Evolutionary conservation across 2,113 vertebrate species (phyloP), one percentile per base, ranked within the genome.

Genomic region (Muntiacus muntjak): DNA sequence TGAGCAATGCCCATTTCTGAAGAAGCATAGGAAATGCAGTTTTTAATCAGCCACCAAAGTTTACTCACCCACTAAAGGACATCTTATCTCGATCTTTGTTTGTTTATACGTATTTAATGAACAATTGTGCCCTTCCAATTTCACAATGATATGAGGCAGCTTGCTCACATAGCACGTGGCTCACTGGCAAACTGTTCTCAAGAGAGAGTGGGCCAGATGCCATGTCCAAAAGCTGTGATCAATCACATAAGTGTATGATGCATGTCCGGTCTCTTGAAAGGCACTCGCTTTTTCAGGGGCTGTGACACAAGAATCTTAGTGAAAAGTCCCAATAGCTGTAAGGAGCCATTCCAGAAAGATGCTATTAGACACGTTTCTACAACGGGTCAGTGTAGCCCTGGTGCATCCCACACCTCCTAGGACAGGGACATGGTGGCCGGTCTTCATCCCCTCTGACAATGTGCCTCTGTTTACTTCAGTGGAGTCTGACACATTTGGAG

Each of bases 61-160:
- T 45, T 57, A 74, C 60, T 47, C 1, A 0, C 79, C 40, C 57
- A 87, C 83, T 62, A 71, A 89, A 81, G 54, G 16, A n/a, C 33
- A 81, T 36, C 92, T 96, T 95, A 87, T 81, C 94, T 97, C 19
- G 6, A 94, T 95, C 64, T 95, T 45, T 36, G 50, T 62, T 52
- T 78, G 76, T 89, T 87, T 84, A 25, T 87, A 58, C 16, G 57
- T 67, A 55, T 91, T 93, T 83, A 83, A 91, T 91, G 84, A 95
- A 93, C 47, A 85, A 90, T 52, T 78, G 93, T 23, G 23, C 78
- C 28, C 62, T 52, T 45, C 57, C 45, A 83, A 3, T 90, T 96
- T 95, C 62, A 90, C 94, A 74, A 87, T 71, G 71, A 79, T 40
- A 64, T 14, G 92, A 67, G 54, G 45, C 47, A 40, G 45, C 50